Base-by-base conservation (phyloP, 2,888 invertebrate species). In the Monochamus alternatus region DNA sequence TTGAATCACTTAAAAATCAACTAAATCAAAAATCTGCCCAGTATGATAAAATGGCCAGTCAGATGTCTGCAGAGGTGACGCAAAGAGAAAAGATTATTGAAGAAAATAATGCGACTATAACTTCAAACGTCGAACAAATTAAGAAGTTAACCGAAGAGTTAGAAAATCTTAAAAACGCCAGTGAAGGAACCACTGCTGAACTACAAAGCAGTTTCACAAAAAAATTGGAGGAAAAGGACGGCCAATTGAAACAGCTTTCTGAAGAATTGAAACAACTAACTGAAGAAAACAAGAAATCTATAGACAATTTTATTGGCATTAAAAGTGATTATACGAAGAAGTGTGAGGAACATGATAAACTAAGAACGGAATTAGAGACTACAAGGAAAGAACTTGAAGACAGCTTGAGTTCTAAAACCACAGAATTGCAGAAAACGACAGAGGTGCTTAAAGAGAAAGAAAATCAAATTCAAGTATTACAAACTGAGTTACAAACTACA, bases 1-100 rank as follows among this genome's bases (percentile, higher is more conserved):
- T 89, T 3, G 87, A 88, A 65, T 82, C 87, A 63, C 77, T 85
- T 10, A 87, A 86, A 67, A 81, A 86, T 71, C 82, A 81, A 5
- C 78, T 89, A 43, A 85, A 88, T 69, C 38, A 85, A 51, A 89
- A 87, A 77, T 84, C 84, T 10, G 73, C 76, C 2, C 83, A 87
- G 44, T 82, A 88, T 10, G 88, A 89, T 64, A 84, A 87, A 71
- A 78, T 79, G 2, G 74, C 75, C 30, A 82, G 84, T 75, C 91
- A 93, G 81, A 89, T 91, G 9, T 43, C 68, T 8, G 4, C 86
- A 74, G 73, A 82, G 60, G 60, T 81, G 58, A 80, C 83, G 12
- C 85, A 89, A 76, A 83, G 89, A 14, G 84, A 86, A 62, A 81
- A 84, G 74, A 91, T 92, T 81, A 89, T 90, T 30, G 89, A 90